Base-by-base conservation (phyloP, 2,888 invertebrate genomes). In the Eurytoma adleriae region DNA sequence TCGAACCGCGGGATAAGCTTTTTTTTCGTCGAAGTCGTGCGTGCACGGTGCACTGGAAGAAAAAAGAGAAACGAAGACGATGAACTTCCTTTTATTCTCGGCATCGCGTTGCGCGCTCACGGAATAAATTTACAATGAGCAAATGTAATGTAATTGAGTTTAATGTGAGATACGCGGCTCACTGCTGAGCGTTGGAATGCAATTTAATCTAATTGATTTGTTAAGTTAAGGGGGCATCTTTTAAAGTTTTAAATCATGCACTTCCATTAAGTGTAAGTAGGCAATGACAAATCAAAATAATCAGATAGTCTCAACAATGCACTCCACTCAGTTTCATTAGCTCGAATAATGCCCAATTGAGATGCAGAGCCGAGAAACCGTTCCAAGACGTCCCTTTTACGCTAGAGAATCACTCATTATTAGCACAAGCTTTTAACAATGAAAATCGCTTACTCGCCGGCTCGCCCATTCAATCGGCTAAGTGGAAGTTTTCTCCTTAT, bases 301-400 rank as follows among this genome's bases (percentile, higher is more conserved):
- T 78, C 61, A 68, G 61, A 72, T 62, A 61, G 61, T 56, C 57
- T 66, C 50, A 48, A 56, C 72, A 73, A 78, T 61, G 54, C 66
- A 59, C 30, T 68, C 72, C 77, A 77, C 73, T 80, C 77, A 52
- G 69, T 77, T 79, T 71, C 70, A 79, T 79, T 71, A 79, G 14
- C 79, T 75, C 57, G 70, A 75, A 79, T 66, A 50, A 71, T 16
- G 71, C 57, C 54, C 75, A 75, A 79, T 79, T 79, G 75, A 67
- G 79, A 64, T n/a, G 52, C n/a, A 61, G 61, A 67, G 52, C n/a
- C 20, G 52, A 27, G 52, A 61, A 30, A 69, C 54, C 62, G 74
- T 18, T 68, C 68, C 69, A 71, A 75, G 79, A 75, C 67, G 79
- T 75, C 75, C 75, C 70, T 79, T 75, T 71, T 71, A 70, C 64